Evolutionary conservation across 2,797 vertebrate species (phyloP).

Genomic region (Bufotes viridis): DNA sequence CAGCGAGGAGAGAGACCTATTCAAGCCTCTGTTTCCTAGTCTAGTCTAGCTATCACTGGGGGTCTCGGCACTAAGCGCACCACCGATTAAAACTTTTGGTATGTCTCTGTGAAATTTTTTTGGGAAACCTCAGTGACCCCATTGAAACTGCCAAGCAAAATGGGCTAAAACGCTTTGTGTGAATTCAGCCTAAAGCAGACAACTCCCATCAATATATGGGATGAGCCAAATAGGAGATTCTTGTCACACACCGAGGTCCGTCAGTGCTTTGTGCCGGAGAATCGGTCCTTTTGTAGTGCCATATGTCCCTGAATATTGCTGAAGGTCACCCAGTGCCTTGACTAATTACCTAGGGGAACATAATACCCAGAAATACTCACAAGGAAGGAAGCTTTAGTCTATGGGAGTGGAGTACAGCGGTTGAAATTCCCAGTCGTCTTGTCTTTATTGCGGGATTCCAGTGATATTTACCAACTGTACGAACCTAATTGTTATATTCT

Average conservation of each 20-base stretch:
- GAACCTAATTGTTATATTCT: neutral
- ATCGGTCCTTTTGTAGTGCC: neutral
- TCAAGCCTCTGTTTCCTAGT: too few species aligned
- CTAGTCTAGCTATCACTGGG: too few species aligned
- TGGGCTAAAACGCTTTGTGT: too few species aligned
- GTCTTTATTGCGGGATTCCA: neutral
- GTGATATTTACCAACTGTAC: neutral
- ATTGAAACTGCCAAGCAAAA: too few species aligned
- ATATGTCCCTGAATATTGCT: neutral
- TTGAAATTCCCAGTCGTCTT: neutral
- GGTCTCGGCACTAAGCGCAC: too few species aligned
- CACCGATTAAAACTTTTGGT: too few species aligned
- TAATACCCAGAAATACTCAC: neutral
- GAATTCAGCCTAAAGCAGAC: too few species aligned
- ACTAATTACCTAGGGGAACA: neutral
- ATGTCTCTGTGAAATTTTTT: too few species aligned
- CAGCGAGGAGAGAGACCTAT: too few species aligned
- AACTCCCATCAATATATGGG: too few species aligned
- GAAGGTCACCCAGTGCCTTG: neutral
- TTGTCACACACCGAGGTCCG: neutral
- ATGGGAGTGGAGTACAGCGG: neutral
- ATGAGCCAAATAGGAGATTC: too few species aligned
- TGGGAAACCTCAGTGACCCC: too few species aligned
- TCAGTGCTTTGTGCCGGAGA: neutral
- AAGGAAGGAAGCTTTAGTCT: neutral